phyloP scores from a whole-genome alignment of 2,113 vertebrate species.

The Lutjanus erythropterus region DNA sequence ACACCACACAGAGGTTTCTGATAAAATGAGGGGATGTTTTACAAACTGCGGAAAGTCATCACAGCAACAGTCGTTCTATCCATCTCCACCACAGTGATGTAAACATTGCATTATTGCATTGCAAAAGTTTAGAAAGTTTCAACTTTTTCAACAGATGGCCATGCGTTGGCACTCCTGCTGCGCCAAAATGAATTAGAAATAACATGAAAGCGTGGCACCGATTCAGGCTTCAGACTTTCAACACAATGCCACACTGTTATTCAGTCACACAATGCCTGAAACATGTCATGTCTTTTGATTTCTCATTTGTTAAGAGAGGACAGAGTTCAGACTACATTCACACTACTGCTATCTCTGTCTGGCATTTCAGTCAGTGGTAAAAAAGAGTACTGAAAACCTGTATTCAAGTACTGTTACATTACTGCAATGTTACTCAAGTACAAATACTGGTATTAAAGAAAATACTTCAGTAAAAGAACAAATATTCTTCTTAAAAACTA shows the following conservation, averaged over 20 bases:
- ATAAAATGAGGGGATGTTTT: not conserved
- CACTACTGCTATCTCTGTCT: too few species aligned
- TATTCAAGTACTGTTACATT: too few species aligned
- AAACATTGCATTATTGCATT: not conserved
- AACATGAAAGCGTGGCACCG: not conserved
- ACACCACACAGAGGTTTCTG: not conserved
- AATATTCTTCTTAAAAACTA: too few species aligned
- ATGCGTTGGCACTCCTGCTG: not conserved
- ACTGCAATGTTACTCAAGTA: too few species aligned
- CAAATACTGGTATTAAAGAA: too few species aligned
- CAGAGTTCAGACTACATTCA: too few species aligned
- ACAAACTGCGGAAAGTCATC: not conserved
- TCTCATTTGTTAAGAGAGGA: too few species aligned
- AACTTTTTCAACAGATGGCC: not conserved
- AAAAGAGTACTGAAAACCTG: too few species aligned
- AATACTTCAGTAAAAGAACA: too few species aligned
- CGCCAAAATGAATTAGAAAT: not conserved
- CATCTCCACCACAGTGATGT: not conserved
- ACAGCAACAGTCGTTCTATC: not conserved
- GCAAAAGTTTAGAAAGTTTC: not conserved
- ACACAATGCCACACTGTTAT: not conserved
- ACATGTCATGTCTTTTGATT: not conserved
- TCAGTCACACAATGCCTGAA: not conserved
- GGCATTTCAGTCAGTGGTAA: too few species aligned
- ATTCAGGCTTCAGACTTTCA: not conserved